phyloP scores from a whole-genome alignment of 2,888 invertebrate genomes.

The Druceiella hillmani region DNA sequence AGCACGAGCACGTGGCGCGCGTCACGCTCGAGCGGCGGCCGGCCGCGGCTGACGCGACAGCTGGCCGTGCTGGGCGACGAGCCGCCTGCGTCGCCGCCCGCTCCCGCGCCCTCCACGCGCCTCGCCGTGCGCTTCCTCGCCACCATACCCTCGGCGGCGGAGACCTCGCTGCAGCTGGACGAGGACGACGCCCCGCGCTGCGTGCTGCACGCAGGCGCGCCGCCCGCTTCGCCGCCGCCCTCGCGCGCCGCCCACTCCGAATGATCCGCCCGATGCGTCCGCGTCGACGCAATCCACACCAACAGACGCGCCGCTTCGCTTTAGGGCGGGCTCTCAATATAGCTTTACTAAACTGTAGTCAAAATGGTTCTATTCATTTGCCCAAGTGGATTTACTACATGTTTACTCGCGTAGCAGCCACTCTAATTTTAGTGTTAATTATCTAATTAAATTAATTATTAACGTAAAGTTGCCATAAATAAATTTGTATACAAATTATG shows the following conservation, averaged over 20 bases:
- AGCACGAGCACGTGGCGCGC: conserved; percentile 84
- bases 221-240: conserved; percentile 18
- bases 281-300: too few species aligned
- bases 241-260: conserved; percentile 20
- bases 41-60: conserved; percentile 75
- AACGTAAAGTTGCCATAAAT: too few species aligned
- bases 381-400: too few species aligned
- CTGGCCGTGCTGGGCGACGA: conserved; percentile 76
- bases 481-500: too few species aligned
- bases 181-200: conserved; percentile 40
- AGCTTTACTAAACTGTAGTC: too few species aligned
- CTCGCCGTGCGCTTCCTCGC: conserved; percentile 59
- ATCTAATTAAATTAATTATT: too few species aligned
- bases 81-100: conserved; percentile 49
- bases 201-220: conserved; percentile 34
- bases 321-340: too few species aligned
- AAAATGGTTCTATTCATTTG: too few species aligned
- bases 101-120: conserved; percentile 44
- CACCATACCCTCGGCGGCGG: conserved; percentile 69
- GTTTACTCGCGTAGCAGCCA: too few species aligned
- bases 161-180: conserved; percentile 63
- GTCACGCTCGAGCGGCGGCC: conserved; percentile 34
- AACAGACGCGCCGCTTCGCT: too few species aligned
- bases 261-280: conserved; percentile 27
- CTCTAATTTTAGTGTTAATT: too few species aligned